Evolutionary conservation across 2,797 vertebrate genomes (phyloP), one percentile per base, ranked within the genome.

Genomic region (Rhabdomys pumilio): DNA sequence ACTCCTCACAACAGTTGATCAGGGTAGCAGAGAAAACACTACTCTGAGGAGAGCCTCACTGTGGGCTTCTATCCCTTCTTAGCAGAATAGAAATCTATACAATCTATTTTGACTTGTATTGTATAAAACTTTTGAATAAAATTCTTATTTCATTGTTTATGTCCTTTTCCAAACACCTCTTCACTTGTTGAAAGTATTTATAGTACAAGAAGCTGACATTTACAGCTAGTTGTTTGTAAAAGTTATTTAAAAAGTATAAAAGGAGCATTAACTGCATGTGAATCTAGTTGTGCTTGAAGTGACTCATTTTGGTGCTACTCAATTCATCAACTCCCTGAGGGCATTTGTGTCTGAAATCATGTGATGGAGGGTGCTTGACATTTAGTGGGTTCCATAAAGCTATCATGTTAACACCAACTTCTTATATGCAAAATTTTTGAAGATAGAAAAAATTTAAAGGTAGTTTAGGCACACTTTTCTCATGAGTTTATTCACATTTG

Each of bases 121-220:
- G 38, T 88, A 63, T 55, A 79, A 75, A 79, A 87, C 34, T 96
- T 97, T 55, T 96, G 89, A 97, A 82, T 79, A 38, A 90, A 83
- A 94, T 50, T 84, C 13, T 77, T 63, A 65, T 88, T 91, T 87
- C 15, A 75, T 63, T 53, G 31, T 80, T 26, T 89, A 61, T 57
- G 53, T 91, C 63, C 8, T 2, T 0, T 67, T 26, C 6, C 34
- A 75, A 63, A 93, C 65, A 65, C 87, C 17, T 69, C 10, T 86
- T 94, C 61, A 41, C 53, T 85, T 87, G 29, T 61, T 50, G 85
- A 94, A 93, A 47, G n/a, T 80, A 73, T 85, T 86, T 89, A 89
- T 82, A 44, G 31, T 84, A 53, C 44, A 73, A 93, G 15, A 85
- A 69, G 34, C 69, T 61, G n/a, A 88, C 8, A 31, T 84, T 72